Evolutionary conservation across 37 sponge, comb jelly and placozoan genomes (phyloP).

Genomic region (Spongilla lacustris): DNA sequence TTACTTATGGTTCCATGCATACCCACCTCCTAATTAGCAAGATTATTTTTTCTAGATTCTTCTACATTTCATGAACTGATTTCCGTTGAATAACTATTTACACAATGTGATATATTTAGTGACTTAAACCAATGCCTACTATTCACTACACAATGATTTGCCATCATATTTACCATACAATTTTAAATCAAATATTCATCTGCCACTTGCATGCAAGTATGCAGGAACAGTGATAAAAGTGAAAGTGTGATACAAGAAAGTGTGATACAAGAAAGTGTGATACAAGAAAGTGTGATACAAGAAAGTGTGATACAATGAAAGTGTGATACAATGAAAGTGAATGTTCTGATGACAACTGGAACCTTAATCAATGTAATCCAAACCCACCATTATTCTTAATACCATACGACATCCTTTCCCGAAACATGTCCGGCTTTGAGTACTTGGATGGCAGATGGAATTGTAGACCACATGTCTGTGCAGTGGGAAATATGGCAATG

Average conservation of each 20-base stretch:
- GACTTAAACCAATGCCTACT: neutral
- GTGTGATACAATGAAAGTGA: constrained; percentile 1
- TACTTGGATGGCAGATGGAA: neutral
- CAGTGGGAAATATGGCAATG: neutral
- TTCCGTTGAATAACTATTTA: no score
- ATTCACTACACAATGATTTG: neutral
- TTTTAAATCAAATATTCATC: neutral
- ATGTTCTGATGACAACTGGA: constrained; percentile 1
- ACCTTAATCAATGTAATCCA: neutral
- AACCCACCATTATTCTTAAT: neutral
- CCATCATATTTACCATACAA: constrained; percentile 1
- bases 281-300: no score
- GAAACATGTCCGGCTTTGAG: neutral
- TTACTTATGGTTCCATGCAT: no score
- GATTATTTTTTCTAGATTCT: no score
- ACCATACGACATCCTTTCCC: neutral
- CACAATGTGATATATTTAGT: no score
- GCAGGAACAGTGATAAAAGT: neutral
- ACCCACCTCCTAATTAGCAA: no score
- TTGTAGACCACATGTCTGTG: constrained; percentile 1
- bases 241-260: neutral
- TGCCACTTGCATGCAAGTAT: neutral
- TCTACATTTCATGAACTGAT: no score
- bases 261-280: neutral
- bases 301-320: neutral